Percentiles rank a stretch among this genome's conserved stretches.
These are phyloP conservation scores for Oxygymnocypris stewartii DNA, from an alignment of 2,113 vertebrate species.

Conservation along the genomic window DNA sequence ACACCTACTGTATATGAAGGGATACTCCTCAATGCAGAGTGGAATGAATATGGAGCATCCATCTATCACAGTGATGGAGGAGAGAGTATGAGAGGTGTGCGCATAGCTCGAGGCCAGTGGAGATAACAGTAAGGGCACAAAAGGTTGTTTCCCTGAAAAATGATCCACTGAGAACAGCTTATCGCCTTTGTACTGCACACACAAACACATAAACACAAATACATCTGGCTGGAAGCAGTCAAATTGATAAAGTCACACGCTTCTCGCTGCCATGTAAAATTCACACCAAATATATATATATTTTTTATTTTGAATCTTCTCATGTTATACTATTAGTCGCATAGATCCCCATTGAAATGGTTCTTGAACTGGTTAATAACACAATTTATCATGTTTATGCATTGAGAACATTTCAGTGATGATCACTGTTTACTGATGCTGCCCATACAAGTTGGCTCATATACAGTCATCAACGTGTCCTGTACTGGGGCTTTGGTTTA, in stretches of 20 bases:
- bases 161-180: slow-evolving; percentile 56
- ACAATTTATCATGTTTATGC: not conserved
- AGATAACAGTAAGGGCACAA: slow-evolving; percentile 49
- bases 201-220: slow-evolving; percentile 1
- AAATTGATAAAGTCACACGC: not conserved
- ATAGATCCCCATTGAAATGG: not conserved
- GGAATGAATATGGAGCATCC: slow-evolving; percentile 39
- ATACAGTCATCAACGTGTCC: not conserved
- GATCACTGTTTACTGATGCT: not conserved
- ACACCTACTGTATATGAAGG: not conserved
- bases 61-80: slow-evolving; percentile 56
- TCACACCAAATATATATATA: not conserved
- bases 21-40: slow-evolving; percentile 17
- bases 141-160: slow-evolving; percentile 62
- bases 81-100: slow-evolving; percentile 24
- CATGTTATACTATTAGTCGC: not conserved
- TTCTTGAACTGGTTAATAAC: not conserved
- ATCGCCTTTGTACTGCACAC: slow-evolving; percentile 50
- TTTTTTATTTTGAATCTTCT: not conserved
- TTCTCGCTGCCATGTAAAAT: not conserved
- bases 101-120: slow-evolving; percentile 46
- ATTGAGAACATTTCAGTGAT: not conserved
- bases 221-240: slow-evolving; percentile 31
- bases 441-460: not conserved
- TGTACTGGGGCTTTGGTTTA: not conserved